phyloP scores from a whole-genome alignment of 2,113 vertebrate genomes.

The Myotis yumanensis region DNA sequence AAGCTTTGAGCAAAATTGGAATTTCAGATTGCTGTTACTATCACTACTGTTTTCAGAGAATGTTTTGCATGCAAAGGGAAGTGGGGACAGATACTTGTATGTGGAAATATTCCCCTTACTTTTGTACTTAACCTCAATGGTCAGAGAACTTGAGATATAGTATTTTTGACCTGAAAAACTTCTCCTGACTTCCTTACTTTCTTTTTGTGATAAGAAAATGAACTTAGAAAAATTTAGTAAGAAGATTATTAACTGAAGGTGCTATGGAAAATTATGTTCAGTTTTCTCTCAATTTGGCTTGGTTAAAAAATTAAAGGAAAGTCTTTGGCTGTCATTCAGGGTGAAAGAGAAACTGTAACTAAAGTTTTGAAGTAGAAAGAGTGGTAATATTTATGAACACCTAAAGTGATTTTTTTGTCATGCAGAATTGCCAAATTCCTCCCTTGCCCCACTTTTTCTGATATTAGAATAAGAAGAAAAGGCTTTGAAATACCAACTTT shows the following conservation, averaged over 20 bases:
- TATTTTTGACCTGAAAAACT: slow-evolving; percentile 10
- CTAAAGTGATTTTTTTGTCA: background rate
- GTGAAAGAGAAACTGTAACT: background rate
- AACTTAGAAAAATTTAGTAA: slow-evolving; percentile 1
- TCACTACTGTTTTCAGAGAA: background rate
- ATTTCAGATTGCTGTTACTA: background rate
- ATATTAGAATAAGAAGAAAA: slow-evolving; percentile 3
- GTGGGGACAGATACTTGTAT: background rate
- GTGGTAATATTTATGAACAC: background rate
- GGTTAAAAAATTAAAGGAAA: background rate
- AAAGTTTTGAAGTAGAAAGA: background rate
- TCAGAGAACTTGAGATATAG: background rate
- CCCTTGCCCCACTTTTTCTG: rapidly evolving
- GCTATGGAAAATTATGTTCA: background rate
- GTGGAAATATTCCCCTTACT: background rate
- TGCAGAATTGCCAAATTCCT: background rate
- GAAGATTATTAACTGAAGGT: background rate
- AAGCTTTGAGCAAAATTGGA: background rate
- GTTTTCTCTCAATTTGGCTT: slow-evolving; percentile 19
- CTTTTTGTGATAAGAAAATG: slow-evolving; percentile 1
- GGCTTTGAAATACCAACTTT: background rate
- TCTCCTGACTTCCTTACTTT: background rate
- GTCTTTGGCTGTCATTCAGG: background rate
- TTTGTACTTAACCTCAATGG: slow-evolving; percentile 14
- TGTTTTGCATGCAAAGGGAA: background rate